Conservation (phyloP, 2,888 invertebrate genomes). For the Parnassius glacialis region DNA sequence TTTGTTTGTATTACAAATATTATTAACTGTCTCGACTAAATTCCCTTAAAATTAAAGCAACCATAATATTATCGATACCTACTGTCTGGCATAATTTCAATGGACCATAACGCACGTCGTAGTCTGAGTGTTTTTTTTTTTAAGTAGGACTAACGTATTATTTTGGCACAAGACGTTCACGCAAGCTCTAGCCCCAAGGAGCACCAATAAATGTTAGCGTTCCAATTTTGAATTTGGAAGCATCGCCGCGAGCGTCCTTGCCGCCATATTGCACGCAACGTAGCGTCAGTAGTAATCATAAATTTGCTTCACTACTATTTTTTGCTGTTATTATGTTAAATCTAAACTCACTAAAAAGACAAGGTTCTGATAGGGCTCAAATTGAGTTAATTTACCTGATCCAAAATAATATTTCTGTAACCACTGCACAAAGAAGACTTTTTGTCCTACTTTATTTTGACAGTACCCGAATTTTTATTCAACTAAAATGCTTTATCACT, state of each 20-base stretch:
- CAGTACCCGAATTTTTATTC: no score
- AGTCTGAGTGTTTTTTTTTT: slow-evolving; percentile 28
- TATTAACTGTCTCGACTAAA: no score
- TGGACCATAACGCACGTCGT: slow-evolving; percentile 30
- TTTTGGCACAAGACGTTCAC: slow-evolving; percentile 44
- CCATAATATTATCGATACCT: slow-evolving; percentile 7
- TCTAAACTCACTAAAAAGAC: no score
- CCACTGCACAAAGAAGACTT: no score
- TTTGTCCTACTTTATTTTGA: no score
- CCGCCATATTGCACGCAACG: slow-evolving; percentile 70
- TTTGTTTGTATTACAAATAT: no score
- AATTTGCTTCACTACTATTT: no score
- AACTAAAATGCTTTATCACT: no score
- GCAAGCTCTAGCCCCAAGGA: slow-evolving; percentile 45
- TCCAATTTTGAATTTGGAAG: slow-evolving; percentile 59
- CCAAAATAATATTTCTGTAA: no score
- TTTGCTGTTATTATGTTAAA: no score
- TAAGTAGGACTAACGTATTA: slow-evolving; percentile 32
- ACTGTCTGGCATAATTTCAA: slow-evolving; percentile 28
- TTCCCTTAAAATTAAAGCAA: not conserved
- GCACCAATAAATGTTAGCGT: slow-evolving; percentile 28
- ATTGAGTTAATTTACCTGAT: no score
- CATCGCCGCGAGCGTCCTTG: slow-evolving; percentile 49
- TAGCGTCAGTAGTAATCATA: not conserved
- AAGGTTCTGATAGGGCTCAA: no score